Base-by-base conservation (phyloP, 2,888 invertebrate genomes). In the Anarsia innoxiella region DNA sequence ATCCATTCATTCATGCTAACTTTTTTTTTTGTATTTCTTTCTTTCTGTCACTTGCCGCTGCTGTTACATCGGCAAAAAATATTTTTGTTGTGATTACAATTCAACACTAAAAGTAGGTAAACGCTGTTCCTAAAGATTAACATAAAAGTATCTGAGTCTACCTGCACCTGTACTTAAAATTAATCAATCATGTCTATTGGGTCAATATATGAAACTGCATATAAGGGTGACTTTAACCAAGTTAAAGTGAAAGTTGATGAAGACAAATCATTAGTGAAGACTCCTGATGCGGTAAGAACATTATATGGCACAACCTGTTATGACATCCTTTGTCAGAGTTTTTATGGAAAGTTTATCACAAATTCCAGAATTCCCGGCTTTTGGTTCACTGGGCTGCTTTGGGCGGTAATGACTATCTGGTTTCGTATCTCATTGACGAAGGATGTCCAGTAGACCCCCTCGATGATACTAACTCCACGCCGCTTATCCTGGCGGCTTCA, bases 301-400 rank as follows among this genome's bases (percentile, higher is more conserved):
- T 19, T 19, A n/a, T n/a, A n/a, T n/a, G n/a, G n/a, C n/a, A n/a
- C n/a, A n/a, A n/a, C n/a, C n/a, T n/a, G 59, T 45, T 27, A 28
- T 23, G 12, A n/a, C n/a, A 23, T 11, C 15, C 35, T 39, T 31
- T 12, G 4, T 14, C 15, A 13, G 31, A 11, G 16, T 19, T 2
- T 9, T n/a, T 30, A 12, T 11, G 10, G 12, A 12, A 9, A 6
- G n/a, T 5, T 26, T 36, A 25, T n/a, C n/a, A n/a, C n/a, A n/a
- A n/a, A 19, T 85, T 82, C 14, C 69, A 93, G 93, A 91, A 89
- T 72, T 86, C 85, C 36, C 87, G 94, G 41, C 86, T 91, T 45
- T 79, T 93, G 12, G 75, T 95, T 46, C 93, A 95, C 66, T 93
- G 95, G 92, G 92, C 94, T 23, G 88, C 91, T 33, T 80, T 93